Evolutionary conservation across 2,113 vertebrate species (phyloP), one percentile per base, ranked within the genome.

Genomic region (Merops nubicus): DNA sequence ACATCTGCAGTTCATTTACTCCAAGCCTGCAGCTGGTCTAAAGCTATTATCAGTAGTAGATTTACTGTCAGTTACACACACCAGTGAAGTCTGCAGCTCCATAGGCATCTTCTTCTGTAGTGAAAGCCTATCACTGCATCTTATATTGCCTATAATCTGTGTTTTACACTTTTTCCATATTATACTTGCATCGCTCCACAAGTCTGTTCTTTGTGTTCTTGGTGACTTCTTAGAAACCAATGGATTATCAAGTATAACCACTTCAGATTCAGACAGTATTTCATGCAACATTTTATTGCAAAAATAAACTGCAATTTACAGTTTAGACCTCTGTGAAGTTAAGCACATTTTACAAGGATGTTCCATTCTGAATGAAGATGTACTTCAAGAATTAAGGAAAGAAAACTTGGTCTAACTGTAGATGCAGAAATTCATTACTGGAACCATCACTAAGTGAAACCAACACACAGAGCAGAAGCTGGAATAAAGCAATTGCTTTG

Each of bases 251-350:
- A 62, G 15, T 40, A 53, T 28, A 73, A 56, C 15, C 25, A 67
- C 28, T 88, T 81, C 60, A 63, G 31, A 67, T 33, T 36, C n/a
- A 91, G 47, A 45, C 36, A 31, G 36, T 57, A 79, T 33, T 85
- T 74, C 94, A 95, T 94, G 94, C 93, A 74, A 80, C 9, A 42
- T 96, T 96, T 97, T 98, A 96, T 97, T 97, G 89, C 60, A 97
- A 97, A 97, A 97, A 97, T 93, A 94, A 16, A 15, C 45, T 73
- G 38, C 77, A 15, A 83, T 86, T 88, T 89, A 95, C 79, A 96
- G 80, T 81, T 82, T 31, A 89, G 83, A 91, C 43, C 40, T 87
- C 80, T 50, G 36, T 21, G 47, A 42, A 5, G 15, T 83, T 51
- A 85, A 64, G 68, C 72, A 76, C 60, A 69, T 85, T 81, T 60